Percentiles rank a stretch among this genome's conserved stretches.
Evolutionary conservation across 2,888 invertebrate genomes (phyloP).

Genomic region (Petrolisthes cinctipes): DNA sequence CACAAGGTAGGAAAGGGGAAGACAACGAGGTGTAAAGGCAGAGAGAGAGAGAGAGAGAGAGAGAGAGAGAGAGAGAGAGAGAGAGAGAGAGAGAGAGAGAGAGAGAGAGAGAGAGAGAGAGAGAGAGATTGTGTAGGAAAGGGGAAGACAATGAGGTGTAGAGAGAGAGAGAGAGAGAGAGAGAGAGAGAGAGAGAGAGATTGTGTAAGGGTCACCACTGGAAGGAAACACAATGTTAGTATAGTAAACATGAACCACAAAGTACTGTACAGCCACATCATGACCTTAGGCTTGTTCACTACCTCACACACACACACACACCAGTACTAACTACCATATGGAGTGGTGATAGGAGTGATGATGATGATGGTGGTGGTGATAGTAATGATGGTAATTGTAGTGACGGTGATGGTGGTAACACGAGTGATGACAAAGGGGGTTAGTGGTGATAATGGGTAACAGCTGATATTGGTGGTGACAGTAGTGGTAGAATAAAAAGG

Average conservation of each 20-base stretch:
- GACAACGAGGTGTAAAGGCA: not conserved
- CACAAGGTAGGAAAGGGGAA: not conserved
- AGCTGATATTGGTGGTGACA: not conserved
- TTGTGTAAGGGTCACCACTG: too few species aligned
- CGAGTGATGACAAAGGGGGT: not conserved
- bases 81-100: conserved; percentile 20
- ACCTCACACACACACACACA: too few species aligned
- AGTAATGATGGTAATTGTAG: not conserved
- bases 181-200: not conserved
- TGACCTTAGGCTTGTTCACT: not conserved
- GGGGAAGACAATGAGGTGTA: not conserved
- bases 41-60: conserved; percentile 28
- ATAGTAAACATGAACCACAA: too few species aligned
- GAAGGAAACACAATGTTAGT: too few species aligned
- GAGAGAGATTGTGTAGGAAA: conserved; percentile 1
- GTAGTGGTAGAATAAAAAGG: not conserved
- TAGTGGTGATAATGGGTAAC: conserved; percentile 5
- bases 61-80: conserved; percentile 33
- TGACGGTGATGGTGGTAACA: conserved; percentile 1
- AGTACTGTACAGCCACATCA: not conserved
- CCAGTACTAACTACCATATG: too few species aligned
- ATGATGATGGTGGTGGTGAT: not conserved
- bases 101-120: conserved; percentile 13
- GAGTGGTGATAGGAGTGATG: not conserved
- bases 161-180: not conserved